These are phyloP conservation scores for Poecile montanus DNA, from an alignment of 2,797 vertebrate genomes.

Conservation along the genomic window DNA sequence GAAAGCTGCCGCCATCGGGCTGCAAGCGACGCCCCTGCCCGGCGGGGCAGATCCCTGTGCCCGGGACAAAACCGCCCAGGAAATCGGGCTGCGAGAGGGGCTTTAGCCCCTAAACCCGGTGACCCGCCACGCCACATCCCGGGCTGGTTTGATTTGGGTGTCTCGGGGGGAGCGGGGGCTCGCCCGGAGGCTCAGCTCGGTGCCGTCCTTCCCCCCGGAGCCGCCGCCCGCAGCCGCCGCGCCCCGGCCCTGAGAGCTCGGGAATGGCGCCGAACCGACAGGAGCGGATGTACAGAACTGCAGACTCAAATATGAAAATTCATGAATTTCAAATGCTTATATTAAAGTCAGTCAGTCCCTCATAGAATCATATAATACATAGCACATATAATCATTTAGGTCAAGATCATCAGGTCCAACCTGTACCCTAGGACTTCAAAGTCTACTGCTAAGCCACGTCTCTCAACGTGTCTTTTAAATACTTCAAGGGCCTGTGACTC, in stretches of 20 bases:
- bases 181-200: neutral
- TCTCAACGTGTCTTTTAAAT: neutral
- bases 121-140: neutral
- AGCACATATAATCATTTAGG: neutral
- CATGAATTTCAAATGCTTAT: neutral
- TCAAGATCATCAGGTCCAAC: neutral
- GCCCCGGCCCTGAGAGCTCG: neutral
- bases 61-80: neutral
- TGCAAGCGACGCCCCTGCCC: neutral
- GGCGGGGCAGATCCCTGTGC: neutral
- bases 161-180: no score
- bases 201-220: no score
- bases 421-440: neutral
- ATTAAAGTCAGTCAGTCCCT: neutral
- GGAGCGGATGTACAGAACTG: neutral
- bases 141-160: neutral
- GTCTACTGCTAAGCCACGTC: neutral
- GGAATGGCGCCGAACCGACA: fast-evolving
- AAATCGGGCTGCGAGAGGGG: neutral
- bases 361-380: neutral
- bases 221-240: neutral
- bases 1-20: neutral
- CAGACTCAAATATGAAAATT: neutral
- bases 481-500: neutral
- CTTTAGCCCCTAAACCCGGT: fast-evolving